A percentile compares a stretch with the other conserved stretches of the same genome.
Evolutionary conservation across 2,113 vertebrate species (phyloP).

Genomic region (Carlito syrichta): DNA sequence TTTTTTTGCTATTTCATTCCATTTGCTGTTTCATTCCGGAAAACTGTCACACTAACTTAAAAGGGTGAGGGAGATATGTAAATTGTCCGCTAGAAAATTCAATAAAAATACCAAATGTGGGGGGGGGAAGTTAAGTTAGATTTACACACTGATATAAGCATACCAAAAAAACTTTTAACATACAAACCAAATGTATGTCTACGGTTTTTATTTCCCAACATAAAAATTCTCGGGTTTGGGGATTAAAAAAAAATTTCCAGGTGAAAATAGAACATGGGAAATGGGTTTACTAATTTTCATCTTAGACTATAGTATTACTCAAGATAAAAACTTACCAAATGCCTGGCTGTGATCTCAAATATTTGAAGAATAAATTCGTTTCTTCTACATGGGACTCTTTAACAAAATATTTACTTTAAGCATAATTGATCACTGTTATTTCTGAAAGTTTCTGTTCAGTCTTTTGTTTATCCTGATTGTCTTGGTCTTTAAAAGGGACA

Average conservation of each 20-base stretch:
- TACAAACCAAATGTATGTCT: background rate
- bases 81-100: too few relatives aligned
- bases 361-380: background rate
- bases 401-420: background rate
- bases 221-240: background rate
- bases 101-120: too few relatives aligned
- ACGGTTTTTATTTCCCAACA: background rate
- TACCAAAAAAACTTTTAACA: background rate
- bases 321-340: constrained; percentile 21
- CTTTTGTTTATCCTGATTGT: background rate
- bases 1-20: background rate
- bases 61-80: too few relatives aligned
- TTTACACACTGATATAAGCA: background rate
- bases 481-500: background rate
- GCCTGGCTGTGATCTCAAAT: background rate
- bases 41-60: too few relatives aligned
- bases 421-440: background rate
- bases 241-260: too few relatives aligned
- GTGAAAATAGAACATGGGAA: background rate
- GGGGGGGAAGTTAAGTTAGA: too few relatives aligned
- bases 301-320: background rate
- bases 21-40: background rate
- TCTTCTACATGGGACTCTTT: background rate
- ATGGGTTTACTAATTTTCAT: background rate
- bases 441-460: background rate